These are phyloP conservation scores for Penaeus vannamei DNA, from an alignment of 1,140 invertebrate species.

Conservation along the genomic window DNA sequence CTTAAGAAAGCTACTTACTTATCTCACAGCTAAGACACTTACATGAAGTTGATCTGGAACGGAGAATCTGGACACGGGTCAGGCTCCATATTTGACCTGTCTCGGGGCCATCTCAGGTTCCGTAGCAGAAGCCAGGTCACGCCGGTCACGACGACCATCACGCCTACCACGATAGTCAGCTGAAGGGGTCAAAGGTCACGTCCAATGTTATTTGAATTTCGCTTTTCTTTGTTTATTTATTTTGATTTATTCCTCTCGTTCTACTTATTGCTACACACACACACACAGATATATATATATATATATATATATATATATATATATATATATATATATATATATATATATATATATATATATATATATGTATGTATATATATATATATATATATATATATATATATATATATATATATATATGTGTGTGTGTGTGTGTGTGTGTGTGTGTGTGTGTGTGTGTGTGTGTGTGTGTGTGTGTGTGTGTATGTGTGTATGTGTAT, in stretches of 20 bases:
- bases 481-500: too few species aligned
- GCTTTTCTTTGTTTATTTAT: background rate
- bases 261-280: background rate
- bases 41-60: conserved; percentile 64
- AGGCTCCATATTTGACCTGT: background rate
- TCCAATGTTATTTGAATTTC: background rate
- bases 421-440: too few species aligned
- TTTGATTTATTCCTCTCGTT: background rate
- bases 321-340: too few species aligned
- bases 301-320: too few species aligned
- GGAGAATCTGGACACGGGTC: conserved; percentile 56
- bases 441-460: too few species aligned
- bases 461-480: too few species aligned
- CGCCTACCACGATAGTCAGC: conserved; percentile 42
- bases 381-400: too few species aligned
- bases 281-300: too few species aligned
- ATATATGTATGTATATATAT: too few species aligned
- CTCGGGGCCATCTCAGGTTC: background rate
- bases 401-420: too few species aligned
- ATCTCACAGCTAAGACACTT: conserved; percentile 44
- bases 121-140: conserved; percentile 18
- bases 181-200: background rate
- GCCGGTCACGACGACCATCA: conserved; percentile 34
- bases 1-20: too few species aligned
- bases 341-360: too few species aligned